Base-by-base conservation (phyloP, 2,797 vertebrate genomes). In the Momotus momota region DNA sequence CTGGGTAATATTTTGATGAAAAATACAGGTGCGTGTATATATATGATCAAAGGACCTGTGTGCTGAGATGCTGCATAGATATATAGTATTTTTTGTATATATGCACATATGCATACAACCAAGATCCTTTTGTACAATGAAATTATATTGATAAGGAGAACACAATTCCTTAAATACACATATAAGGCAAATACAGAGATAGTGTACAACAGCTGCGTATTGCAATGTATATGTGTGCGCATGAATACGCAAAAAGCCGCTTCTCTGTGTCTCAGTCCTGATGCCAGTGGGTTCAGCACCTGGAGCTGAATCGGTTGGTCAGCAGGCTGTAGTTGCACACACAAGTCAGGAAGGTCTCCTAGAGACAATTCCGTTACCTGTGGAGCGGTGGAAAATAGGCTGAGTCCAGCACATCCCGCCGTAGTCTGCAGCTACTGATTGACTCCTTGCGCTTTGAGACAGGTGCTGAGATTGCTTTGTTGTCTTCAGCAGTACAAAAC, bases 381-480 rank as follows among this genome's bases (percentile, higher is more conserved):
- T 43, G 60, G 64, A 80, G 49, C 0, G 0, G 51, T 60, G 33
- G 9, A 51, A 18, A 64, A 23, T 1, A 26, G 31, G 18, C 14
- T 14, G 26, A 46, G 22, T 85, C 25, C 31, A 46, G 45, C 66
- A 61, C 18, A 16, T 65, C 7, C 31, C 1, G 0, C 9, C 0
- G 0, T 41, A 41, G 31, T n/a, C 46, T 83, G 60, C 26, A 25
- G 66, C 49, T 79, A 45, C 38, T 52, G 57, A 46, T 2, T 13
- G 25, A 13, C 82, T 49, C 33, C n/a, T 17, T 51, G 12, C 25
- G 54, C 73, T 85, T 66, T 49, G 35, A 88, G 25, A 64, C 52
- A 66, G 83, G 51, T 38, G 43, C 48, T 88, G 73, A 60, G 77
- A 71, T 46, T 43, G 57, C 46, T 51, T 73, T 89, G 66, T 93